Evolutionary conservation across 2,113 vertebrate genomes (phyloP).

Genomic region (Hyaena hyaena): DNA sequence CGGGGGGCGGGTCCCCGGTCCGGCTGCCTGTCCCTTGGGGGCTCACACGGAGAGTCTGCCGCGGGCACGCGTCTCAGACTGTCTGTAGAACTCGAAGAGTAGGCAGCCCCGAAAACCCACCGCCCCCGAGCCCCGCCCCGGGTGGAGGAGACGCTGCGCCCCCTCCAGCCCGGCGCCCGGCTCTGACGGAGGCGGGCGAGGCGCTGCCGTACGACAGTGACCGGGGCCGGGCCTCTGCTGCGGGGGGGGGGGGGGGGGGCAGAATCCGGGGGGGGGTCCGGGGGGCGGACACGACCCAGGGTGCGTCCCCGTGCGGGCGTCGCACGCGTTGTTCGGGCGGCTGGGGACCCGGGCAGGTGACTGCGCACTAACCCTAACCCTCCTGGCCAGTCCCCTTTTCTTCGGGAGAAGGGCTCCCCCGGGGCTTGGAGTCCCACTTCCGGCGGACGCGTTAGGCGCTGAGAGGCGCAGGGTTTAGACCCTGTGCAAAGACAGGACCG

Average conservation of each 20-base stretch:
- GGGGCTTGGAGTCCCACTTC: background rate
- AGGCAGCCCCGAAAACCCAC: background rate
- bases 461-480: background rate
- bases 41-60: too few species aligned
- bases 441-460: background rate
- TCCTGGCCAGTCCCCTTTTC: background rate
- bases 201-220: background rate
- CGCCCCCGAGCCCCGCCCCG: background rate
- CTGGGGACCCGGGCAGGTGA: background rate
- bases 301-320: background rate
- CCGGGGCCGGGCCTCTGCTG: slow-evolving; percentile 12
- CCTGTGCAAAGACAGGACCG: background rate
- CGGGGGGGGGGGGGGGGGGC: too few species aligned
- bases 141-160: too few species aligned
- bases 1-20: too few species aligned
- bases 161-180: background rate
- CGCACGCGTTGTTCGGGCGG: fast-evolving
- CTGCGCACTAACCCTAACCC: background rate
- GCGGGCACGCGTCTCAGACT: too few species aligned
- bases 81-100: too few species aligned
- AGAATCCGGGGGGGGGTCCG: background rate
- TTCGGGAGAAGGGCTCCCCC: slow-evolving; percentile 55
- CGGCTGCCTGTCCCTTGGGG: too few species aligned
- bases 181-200: background rate
- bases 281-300: background rate